A percentile compares a stretch with the other conserved stretches of the same genome.
Evolutionary conservation across 1,140 invertebrate genomes (phyloP).

Genomic region (Drosophila nigromelanica): DNA sequence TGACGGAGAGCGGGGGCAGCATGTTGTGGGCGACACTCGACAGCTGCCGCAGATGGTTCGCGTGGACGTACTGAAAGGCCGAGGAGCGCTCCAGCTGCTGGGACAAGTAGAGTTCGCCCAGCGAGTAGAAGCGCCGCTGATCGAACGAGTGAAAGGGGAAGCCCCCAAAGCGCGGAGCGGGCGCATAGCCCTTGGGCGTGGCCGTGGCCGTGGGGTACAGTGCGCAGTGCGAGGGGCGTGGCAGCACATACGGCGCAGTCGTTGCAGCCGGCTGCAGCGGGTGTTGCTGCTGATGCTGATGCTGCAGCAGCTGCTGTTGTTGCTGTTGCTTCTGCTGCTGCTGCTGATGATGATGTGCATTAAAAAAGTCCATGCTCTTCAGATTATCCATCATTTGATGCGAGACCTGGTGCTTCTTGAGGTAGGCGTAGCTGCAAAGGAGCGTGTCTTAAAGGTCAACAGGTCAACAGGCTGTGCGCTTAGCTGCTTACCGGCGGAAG

Average conservation of each 20-base stretch:
- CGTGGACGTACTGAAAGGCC: slow-evolving; percentile 82
- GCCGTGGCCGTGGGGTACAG: slow-evolving; percentile 46
- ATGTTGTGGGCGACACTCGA: slow-evolving; percentile 65
- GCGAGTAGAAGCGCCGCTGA: slow-evolving; percentile 74
- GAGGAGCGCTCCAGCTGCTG: slow-evolving; percentile 79
- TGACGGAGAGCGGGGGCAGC: slow-evolving; percentile 71
- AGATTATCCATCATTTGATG: slow-evolving; percentile 80
- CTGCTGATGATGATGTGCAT: slow-evolving; percentile 40
- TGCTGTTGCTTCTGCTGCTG: slow-evolving; percentile 47
- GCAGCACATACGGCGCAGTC: slow-evolving; percentile 37
- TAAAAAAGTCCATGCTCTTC: slow-evolving; percentile 71
- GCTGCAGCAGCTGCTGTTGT: slow-evolving; percentile 30
- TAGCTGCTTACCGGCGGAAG: slow-evolving; percentile 86
- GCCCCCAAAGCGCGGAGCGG: slow-evolving; percentile 49
- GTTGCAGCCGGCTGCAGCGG: neutral
- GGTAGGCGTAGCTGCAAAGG: slow-evolving; percentile 89
- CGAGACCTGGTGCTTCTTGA: slow-evolving; percentile 88
- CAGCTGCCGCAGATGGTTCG: slow-evolving; percentile 73
- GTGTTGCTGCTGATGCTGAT: slow-evolving; percentile 32
- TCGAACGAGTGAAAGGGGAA: slow-evolving; percentile 75
- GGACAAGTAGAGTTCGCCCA: slow-evolving; percentile 77
- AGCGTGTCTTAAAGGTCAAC: neutral
- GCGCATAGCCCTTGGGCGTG: slow-evolving; percentile 43
- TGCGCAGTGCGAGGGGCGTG: slow-evolving; percentile 53
- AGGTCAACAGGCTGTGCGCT: neutral